Percentiles rank a stretch among this genome's conserved stretches.
Evolutionary conservation across 2,797 vertebrate genomes (phyloP).

Genomic region (Potorous gilbertii): DNA sequence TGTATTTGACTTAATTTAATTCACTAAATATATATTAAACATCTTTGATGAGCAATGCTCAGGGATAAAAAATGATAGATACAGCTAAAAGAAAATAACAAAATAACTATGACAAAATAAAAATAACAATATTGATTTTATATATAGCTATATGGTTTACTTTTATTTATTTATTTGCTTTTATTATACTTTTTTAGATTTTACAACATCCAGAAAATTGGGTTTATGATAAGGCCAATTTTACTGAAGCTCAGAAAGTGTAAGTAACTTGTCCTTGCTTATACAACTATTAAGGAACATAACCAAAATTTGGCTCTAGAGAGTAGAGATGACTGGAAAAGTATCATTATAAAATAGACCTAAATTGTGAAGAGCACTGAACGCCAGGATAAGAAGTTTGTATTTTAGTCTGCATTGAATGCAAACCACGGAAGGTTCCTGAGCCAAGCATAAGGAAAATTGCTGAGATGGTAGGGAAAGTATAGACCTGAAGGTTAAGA

Average conservation of each 20-base stretch:
- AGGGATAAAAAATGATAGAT: background rate
- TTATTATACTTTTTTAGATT: background rate
- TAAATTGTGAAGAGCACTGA: too few species aligned
- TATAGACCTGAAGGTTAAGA: background rate
- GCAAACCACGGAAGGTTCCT: too few species aligned
- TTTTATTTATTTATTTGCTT: too few species aligned
- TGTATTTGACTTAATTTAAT: too few species aligned
- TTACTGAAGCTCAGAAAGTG: background rate
- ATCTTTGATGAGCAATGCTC: background rate
- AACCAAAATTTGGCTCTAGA: background rate
- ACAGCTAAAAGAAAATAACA: background rate
- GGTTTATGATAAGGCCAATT: background rate
- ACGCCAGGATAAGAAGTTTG: too few species aligned
- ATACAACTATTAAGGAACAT: background rate
- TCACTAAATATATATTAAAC: background rate
- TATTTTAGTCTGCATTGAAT: too few species aligned
- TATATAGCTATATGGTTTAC: background rate
- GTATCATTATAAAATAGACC: background rate
- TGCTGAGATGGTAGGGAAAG: too few species aligned
- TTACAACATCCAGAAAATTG: background rate
- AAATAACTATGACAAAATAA: background rate
- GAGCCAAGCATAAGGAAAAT: too few species aligned
- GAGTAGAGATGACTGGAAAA: background rate
- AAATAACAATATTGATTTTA: background rate
- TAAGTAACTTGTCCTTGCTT: background rate